These are phyloP conservation scores for Melieria omissa DNA, from an alignment of 2,888 invertebrate genomes.

Conservation along the genomic window DNA sequence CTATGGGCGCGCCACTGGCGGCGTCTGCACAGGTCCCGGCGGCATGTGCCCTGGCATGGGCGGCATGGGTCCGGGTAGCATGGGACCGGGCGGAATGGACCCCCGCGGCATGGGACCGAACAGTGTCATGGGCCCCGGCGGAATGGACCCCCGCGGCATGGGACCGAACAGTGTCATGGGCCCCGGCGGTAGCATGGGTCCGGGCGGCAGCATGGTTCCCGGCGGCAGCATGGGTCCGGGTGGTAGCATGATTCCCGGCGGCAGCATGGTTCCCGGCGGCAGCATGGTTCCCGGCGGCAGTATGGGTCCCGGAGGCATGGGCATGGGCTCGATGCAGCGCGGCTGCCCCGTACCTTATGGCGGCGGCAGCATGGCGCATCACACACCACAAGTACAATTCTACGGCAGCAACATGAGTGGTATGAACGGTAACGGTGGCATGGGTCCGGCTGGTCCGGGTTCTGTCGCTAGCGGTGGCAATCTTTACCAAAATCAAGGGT, in stretches of 20 bases:
- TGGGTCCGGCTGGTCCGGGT: slow-evolving; percentile 67
- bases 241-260: no score
- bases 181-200: slow-evolving; percentile 38
- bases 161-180: slow-evolving; percentile 44
- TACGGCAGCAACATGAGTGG: slow-evolving; percentile 49
- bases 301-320: no score
- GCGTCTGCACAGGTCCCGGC: slow-evolving; percentile 53
- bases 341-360: slow-evolving; percentile 45
- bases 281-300: no score
- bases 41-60: slow-evolving; percentile 47
- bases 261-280: no score
- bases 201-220: slow-evolving; percentile 55
- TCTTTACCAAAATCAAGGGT: slow-evolving; percentile 67
- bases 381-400: slow-evolving; percentile 35
- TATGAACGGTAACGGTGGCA: slow-evolving; percentile 74
- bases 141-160: slow-evolving; percentile 54
- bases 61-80: slow-evolving; percentile 44
- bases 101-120: slow-evolving; percentile 46
- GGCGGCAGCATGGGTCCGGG: slow-evolving; percentile 68
- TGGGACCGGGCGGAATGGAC: slow-evolving; percentile 52
- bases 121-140: slow-evolving; percentile 49
- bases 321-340: slow-evolving; percentile 49
- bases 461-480: slow-evolving; percentile 62
- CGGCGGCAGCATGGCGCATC: slow-evolving; percentile 48
- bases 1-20: slow-evolving; percentile 63